Evolutionary conservation across 2,888 invertebrate genomes (phyloP).

Genomic region (Chrysolina oricalcia): DNA sequence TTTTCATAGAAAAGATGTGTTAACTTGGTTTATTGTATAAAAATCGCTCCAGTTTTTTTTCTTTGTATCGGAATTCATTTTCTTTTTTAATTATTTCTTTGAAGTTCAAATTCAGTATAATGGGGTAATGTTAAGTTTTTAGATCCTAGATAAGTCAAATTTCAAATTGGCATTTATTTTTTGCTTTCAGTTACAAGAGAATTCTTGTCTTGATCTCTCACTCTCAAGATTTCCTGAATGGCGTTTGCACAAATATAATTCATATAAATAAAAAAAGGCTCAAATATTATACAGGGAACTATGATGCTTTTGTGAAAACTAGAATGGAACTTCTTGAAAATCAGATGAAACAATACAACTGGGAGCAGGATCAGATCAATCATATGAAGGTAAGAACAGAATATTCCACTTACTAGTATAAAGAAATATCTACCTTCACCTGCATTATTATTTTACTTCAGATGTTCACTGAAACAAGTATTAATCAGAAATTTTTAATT

Average conservation of each 20-base stretch:
- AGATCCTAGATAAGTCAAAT: too few species aligned
- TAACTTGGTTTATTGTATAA: too few species aligned
- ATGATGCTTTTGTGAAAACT: conserved; percentile 96
- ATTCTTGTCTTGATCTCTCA: conserved; percentile 98
- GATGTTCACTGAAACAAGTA: too few species aligned
- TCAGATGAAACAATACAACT: conserved; percentile 99
- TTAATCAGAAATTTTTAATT: too few species aligned
- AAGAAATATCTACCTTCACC: too few species aligned
- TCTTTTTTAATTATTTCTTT: not conserved
- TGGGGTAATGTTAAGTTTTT: too few species aligned
- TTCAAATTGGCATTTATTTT: conserved; percentile 26
- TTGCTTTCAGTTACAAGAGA: conserved; percentile 85
- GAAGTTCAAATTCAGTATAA: too few species aligned
- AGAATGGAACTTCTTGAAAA: conserved; percentile 96
- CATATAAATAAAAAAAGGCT: conserved; percentile 95
- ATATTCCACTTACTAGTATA: too few species aligned
- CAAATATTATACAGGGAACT: conserved; percentile 94
- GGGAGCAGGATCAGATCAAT: conserved; percentile 99
- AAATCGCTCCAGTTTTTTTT: too few species aligned
- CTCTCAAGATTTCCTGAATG: conserved; percentile 99
- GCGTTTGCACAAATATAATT: conserved; percentile 96
- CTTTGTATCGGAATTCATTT: too few species aligned
- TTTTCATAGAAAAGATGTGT: too few species aligned
- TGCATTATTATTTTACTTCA: too few species aligned
- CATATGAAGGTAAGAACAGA: conserved; percentile 91